phyloP scores from a whole-genome alignment of 2,113 vertebrate genomes.

The Coracopsis vasa region DNA sequence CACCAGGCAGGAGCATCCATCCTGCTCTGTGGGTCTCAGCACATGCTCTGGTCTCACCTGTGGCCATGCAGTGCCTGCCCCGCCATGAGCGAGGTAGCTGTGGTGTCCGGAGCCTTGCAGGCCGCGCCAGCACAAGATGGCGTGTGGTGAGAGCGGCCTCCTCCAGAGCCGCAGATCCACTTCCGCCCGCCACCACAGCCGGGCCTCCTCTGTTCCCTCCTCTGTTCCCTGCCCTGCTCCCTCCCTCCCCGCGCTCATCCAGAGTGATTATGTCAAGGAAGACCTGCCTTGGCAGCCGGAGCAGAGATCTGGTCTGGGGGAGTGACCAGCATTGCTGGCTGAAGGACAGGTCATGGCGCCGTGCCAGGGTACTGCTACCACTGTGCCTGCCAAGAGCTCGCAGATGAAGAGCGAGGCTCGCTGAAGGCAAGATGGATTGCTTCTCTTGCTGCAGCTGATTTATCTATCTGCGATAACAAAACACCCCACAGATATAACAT shows the following conservation, averaged over 20 bases:
- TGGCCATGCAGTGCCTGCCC: neutral
- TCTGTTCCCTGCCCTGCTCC: neutral
- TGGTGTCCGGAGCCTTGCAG: fast-evolving
- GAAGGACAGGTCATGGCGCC: conserved; percentile 69
- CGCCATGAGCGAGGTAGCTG: fast-evolving
- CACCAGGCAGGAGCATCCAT: neutral
- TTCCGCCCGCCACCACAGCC: neutral
- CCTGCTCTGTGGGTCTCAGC: fast-evolving
- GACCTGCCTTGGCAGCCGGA: conserved; percentile 56
- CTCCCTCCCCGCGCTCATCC: neutral
- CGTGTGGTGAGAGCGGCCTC: neutral
- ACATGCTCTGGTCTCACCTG: fast-evolving
- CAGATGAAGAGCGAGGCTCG: conserved; percentile 48
- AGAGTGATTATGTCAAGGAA: conserved; percentile 58
- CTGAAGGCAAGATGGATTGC: conserved; percentile 55
- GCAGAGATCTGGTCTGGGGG: conserved; percentile 63
- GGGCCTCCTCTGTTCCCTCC: conserved; percentile 31
- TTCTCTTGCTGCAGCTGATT: conserved; percentile 61
- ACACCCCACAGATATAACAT: conserved; percentile 65
- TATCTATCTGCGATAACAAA: conserved; percentile 69
- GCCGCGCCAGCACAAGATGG: neutral
- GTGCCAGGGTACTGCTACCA: conserved; percentile 58
- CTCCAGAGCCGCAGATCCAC: neutral
- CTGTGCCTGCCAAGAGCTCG: conserved; percentile 51
- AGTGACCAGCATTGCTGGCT: conserved; percentile 61